phyloP scores from a whole-genome alignment of 2,113 vertebrate genomes.

The Mastomys natalensis region DNA sequence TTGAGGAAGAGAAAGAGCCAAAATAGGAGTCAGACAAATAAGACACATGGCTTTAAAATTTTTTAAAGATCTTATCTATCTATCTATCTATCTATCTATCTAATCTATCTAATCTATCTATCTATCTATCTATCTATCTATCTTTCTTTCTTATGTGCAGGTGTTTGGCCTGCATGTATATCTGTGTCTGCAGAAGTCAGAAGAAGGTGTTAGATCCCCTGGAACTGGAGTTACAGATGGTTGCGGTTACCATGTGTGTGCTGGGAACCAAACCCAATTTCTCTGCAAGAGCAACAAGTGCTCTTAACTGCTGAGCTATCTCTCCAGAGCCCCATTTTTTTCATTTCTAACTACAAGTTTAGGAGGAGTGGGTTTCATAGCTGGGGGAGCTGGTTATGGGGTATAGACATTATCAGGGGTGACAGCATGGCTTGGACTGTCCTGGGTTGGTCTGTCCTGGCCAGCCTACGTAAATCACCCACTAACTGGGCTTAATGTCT shows the following conservation, averaged over 20 bases:
- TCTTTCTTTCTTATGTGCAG: no score
- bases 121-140: no score
- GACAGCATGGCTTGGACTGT: background rate
- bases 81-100: background rate
- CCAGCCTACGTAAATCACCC: background rate
- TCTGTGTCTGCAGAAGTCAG: background rate
- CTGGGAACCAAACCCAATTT: background rate
- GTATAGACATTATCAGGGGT: background rate
- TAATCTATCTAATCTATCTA: no score
- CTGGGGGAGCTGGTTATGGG: background rate
- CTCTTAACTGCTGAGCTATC: background rate
- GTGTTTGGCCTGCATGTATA: background rate
- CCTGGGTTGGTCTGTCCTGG: background rate
- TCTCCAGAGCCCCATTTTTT: background rate
- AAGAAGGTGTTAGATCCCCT: background rate
- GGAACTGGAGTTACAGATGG: background rate
- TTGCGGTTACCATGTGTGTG: background rate
- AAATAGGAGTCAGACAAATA: background rate
- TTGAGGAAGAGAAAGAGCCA: background rate
- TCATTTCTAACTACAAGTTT: no score
- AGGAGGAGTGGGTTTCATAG: background rate
- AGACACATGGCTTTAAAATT: background rate
- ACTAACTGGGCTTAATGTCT: background rate
- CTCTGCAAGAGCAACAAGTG: background rate
- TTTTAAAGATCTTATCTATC: no score